phyloP scores from a whole-genome alignment of 2,888 invertebrate genomes.

The Frankliniella intonsa region DNA sequence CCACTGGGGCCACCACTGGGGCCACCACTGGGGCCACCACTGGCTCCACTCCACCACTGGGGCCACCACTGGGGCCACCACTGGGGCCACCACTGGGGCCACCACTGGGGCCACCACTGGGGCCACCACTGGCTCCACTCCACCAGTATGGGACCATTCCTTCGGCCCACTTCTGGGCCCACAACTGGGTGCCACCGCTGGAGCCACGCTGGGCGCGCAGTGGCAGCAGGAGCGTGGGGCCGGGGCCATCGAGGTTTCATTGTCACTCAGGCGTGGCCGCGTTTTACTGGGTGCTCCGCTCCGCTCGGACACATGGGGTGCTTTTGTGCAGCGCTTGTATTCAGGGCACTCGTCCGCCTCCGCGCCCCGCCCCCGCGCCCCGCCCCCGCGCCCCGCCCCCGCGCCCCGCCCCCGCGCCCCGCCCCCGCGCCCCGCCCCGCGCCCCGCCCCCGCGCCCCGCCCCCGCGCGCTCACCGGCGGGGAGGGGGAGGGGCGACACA shows the following conservation, averaged over 20 bases:
- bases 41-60: too few species aligned
- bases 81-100: too few species aligned
- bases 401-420: too few species aligned
- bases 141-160: too few species aligned
- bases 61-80: too few species aligned
- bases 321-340: constrained; percentile 17
- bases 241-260: constrained; percentile 1
- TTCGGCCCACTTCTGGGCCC: too few species aligned
- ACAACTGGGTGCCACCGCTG: too few species aligned
- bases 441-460: not conserved
- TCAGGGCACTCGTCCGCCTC: not conserved
- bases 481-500: not conserved
- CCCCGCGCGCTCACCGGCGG: not conserved
- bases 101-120: too few species aligned
- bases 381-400: not conserved
- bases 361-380: not conserved
- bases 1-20: too few species aligned
- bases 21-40: too few species aligned
- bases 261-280: not conserved
- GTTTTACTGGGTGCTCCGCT: not conserved
- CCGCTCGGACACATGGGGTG: not conserved
- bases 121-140: too few species aligned
- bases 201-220: too few species aligned
- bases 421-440: not conserved
- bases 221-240: not conserved